Conservation (phyloP, 2,888 invertebrate species). For the Cepaea hortensis region DNA sequence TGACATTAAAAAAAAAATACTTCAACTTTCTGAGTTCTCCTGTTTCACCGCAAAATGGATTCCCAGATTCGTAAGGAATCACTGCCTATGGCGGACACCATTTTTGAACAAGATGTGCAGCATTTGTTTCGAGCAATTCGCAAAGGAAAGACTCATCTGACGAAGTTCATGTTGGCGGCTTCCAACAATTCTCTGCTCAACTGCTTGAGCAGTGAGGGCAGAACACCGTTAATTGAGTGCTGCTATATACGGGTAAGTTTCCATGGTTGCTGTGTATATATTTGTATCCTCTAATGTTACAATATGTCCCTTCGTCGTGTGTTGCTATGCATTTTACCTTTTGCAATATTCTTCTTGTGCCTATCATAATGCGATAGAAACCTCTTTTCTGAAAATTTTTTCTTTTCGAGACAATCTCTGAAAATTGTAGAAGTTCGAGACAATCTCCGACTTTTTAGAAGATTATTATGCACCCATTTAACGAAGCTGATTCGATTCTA, state of each 20-base stretch:
- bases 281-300: too few relatives aligned
- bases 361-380: too few relatives aligned
- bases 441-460: too few relatives aligned
- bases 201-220: slow-evolving; percentile 47
- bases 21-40: not conserved
- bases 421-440: too few relatives aligned
- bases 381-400: too few relatives aligned
- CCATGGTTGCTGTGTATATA: not conserved
- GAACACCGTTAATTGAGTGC: slow-evolving; percentile 52
- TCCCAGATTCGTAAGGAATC: not conserved
- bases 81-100: slow-evolving; percentile 34
- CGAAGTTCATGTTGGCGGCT: slow-evolving; percentile 51
- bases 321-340: too few relatives aligned
- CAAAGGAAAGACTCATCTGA: slow-evolving; percentile 51
- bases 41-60: not conserved
- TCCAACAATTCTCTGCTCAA: slow-evolving; percentile 49
- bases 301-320: too few relatives aligned
- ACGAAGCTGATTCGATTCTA: too few relatives aligned
- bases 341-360: too few relatives aligned
- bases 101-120: slow-evolving; percentile 49
- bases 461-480: too few relatives aligned
- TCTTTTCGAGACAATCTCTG: too few relatives aligned
- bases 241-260: slow-evolving; percentile 49
- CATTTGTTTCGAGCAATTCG: slow-evolving; percentile 52
- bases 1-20: not conserved